Conservation (phyloP, 1,140 invertebrate species). For the Drosophila arizonae region DNA sequence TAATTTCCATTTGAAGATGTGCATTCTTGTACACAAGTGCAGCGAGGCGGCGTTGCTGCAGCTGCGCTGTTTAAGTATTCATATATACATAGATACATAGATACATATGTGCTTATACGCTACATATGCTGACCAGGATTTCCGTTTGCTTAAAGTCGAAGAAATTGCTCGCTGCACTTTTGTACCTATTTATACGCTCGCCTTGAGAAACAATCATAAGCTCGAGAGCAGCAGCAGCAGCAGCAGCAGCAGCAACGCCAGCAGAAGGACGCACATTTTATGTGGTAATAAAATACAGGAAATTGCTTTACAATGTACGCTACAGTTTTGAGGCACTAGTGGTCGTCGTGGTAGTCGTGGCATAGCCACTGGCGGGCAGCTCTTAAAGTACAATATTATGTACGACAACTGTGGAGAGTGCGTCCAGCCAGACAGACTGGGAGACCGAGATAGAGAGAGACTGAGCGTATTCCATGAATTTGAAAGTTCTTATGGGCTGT, state of each 20-base stretch:
- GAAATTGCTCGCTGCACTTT: constrained; percentile 17
- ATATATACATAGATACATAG: neutral
- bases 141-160: constrained; percentile 39
- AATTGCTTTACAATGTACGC: constrained; percentile 70
- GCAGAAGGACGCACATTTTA: constrained; percentile 47
- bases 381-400: constrained; percentile 66
- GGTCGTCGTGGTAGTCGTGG: too few relatives aligned
- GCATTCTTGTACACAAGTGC: too few relatives aligned
- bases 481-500: constrained; percentile 47
- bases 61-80: neutral
- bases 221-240: constrained; percentile 18
- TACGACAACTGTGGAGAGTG: constrained; percentile 59
- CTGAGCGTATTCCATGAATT: constrained; percentile 51
- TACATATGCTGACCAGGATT: constrained; percentile 26
- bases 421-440: constrained; percentile 8
- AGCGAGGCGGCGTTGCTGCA: neutral
- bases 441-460: constrained; percentile 4
- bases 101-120: constrained; percentile 1
- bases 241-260: neutral
- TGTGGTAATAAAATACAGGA: constrained; percentile 69
- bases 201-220: constrained; percentile 47
- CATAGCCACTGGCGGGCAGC: constrained; percentile 41
- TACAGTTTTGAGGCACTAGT: constrained; percentile 27
- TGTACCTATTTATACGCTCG: constrained; percentile 40
- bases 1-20: too few relatives aligned